Percentiles rank a stretch among this genome's conserved stretches.
Conservation (phyloP, 2,888 invertebrate species). For the Agriopis leucophaearia region DNA sequence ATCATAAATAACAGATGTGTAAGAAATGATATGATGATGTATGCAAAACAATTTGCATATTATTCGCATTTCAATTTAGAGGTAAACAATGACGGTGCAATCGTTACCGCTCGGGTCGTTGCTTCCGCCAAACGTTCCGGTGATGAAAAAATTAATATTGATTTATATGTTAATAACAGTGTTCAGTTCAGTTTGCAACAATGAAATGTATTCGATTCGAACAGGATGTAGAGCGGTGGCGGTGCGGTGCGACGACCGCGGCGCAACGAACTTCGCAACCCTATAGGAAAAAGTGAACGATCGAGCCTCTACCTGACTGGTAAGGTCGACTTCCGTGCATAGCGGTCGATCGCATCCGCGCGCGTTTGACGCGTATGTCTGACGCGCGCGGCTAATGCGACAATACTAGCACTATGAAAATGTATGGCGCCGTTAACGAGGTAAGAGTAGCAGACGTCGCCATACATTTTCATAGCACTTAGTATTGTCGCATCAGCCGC, state of each 20-base stretch:
- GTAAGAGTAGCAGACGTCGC: too few species aligned
- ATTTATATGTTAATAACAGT: constrained; percentile 50
- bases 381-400: too few species aligned
- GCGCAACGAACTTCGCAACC: constrained; percentile 68
- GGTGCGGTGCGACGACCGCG: constrained; percentile 71
- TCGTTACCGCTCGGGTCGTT: constrained; percentile 54
- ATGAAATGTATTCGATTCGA: constrained; percentile 65
- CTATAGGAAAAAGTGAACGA: constrained; percentile 59
- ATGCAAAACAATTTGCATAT: constrained; percentile 34
- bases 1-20: neutral
- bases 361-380: too few species aligned
- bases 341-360: too few species aligned
- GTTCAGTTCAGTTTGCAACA: constrained; percentile 60
- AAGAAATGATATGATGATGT: constrained; percentile 34
- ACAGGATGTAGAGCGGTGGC: constrained; percentile 70
- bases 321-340: too few species aligned
- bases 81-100: constrained; percentile 57
- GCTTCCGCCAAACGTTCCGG: constrained; percentile 51
- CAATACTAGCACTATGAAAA: too few species aligned
- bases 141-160: constrained; percentile 58
- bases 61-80: constrained; percentile 46
- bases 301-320: constrained; percentile 8
- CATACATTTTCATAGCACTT: too few species aligned
- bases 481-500: too few species aligned
- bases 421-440: too few species aligned